Percentiles rank a stretch among this genome's conserved stretches.
Conservation (phyloP, 2,888 invertebrate species). For the Dyspetes luteomarginatus region DNA sequence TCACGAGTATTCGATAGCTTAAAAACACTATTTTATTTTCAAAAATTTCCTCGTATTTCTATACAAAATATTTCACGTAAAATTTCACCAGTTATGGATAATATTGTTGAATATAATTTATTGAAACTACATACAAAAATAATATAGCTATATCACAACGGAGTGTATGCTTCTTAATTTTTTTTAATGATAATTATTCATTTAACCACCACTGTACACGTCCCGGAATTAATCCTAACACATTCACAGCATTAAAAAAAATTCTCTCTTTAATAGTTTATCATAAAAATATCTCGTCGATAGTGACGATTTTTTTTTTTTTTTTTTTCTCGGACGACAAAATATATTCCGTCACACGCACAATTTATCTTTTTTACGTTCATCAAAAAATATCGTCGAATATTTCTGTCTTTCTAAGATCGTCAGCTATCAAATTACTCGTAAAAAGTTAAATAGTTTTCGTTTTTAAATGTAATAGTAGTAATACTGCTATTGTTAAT, state of each 20-base stretch:
- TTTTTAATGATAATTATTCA: slow-evolving; percentile 45
- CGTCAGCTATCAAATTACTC: slow-evolving; percentile 15
- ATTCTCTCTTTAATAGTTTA: slow-evolving; percentile 38
- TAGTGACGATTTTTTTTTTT: slow-evolving; percentile 24
- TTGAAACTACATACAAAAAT: slow-evolving; percentile 66
- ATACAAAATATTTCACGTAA: no score
- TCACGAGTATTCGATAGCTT: no score
- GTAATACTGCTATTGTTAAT: slow-evolving; percentile 67
- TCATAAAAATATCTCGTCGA: slow-evolving; percentile 25
- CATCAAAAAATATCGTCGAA: slow-evolving; percentile 3
- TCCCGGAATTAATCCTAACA: slow-evolving; percentile 28
- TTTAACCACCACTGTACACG: slow-evolving; percentile 48
- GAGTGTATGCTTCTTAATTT: slow-evolving; percentile 56
- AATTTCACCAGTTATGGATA: no score
- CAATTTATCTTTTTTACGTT: slow-evolving; percentile 19
- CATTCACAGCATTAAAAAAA: slow-evolving; percentile 57
- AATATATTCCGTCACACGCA: slow-evolving; percentile 36
- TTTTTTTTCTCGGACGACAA: slow-evolving; percentile 15
- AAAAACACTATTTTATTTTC: no score
- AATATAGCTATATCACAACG: slow-evolving; percentile 67
- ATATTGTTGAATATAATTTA: slow-evolving; percentile 53
- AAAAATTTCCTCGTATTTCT: no score
- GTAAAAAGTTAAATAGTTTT: slow-evolving; percentile 54
- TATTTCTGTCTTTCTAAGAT: no score
- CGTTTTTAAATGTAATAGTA: slow-evolving; percentile 33